Base-by-base conservation (phyloP, 2,113 vertebrate species). In the Nipponia nippon region DNA sequence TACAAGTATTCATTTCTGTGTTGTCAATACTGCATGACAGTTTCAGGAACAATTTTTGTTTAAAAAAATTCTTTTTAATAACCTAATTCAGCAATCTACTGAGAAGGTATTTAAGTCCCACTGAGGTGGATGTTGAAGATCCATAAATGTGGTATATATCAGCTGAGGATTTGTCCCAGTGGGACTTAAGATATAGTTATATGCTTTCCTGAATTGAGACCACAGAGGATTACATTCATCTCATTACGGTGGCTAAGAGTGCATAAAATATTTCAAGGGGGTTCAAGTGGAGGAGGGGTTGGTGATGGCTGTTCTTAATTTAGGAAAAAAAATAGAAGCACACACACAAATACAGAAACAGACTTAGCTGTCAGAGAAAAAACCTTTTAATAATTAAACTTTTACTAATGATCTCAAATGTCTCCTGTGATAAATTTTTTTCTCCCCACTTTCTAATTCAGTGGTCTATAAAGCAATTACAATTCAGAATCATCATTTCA, bases 321-420 rank as follows among this genome's bases (percentile, higher is more conserved):
- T 53, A 69, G 40, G 38, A 17, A 50, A 83, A 85, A 38, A 79
- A 91, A 32, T 12, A 73, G 22, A 69, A 72, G 36, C 30, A 34
- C 12, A 30, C 12, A 30, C 47, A 70, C n/a, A 90, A 83, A 72
- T 89, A 65, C 75, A 85, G 59, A 85, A 89, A 75, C 46, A 91
- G 36, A 36, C 10, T 52, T 71, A 87, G 80, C 46, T 69, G 73
- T 56, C 42, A 75, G 91, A 95, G 89, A 71, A 42, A 80, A 96
- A 96, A 79, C 46, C 83, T 75, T 84, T 95, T 76, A 95, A 95
- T 96, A 94, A 97, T 95, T 96, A 89, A 96, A 76, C n/a, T 91
- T 97, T 79, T 91, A 59, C 76, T 97, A 95, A 97, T 71, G 65
- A 82, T 87, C 79, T 90, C 49, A 92, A 70, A 87, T 36, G 6